A percentile compares a stretch with the other conserved stretches of the same genome.
These are phyloP conservation scores for Erynnis tages DNA, from an alignment of 2,888 invertebrate species.

Conservation along the genomic window DNA sequence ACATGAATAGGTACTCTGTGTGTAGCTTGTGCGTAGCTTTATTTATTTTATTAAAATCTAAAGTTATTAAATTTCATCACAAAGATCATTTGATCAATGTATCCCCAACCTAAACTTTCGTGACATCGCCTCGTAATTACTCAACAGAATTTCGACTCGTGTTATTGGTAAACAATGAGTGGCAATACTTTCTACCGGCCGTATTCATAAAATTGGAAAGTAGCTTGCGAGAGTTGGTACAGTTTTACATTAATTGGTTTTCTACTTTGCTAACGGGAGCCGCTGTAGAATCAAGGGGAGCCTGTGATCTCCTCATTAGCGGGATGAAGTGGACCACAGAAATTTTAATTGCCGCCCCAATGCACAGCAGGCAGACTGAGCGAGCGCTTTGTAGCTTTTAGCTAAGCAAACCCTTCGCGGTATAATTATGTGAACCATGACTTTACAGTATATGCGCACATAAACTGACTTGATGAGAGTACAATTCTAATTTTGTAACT, in stretches of 20 bases:
- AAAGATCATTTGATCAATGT: no score
- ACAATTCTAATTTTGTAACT: no score
- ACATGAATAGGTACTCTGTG: no score
- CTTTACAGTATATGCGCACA: no score
- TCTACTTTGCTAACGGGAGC: conserved; percentile 49
- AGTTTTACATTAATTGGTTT: conserved; percentile 63
- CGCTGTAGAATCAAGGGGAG: conserved; percentile 46
- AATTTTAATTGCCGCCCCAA: conserved; percentile 61
- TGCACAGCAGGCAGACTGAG: conserved; percentile 23
- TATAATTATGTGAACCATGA: background rate
- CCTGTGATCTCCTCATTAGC: conserved; percentile 53
- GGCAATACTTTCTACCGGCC: conserved; percentile 17
- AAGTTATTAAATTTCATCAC: no score
- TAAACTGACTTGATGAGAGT: no score
- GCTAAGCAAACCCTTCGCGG: conserved; percentile 6
- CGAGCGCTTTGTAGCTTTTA: conserved; percentile 10
- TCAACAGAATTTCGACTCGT: conserved; percentile 14
- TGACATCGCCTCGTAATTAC: background rate
- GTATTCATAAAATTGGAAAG: conserved; percentile 38
- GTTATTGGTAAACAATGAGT: conserved; percentile 47
- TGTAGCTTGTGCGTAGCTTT: no score
- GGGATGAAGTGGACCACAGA: conserved; percentile 57
- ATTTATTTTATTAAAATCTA: no score
- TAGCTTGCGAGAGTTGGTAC: conserved; percentile 42
- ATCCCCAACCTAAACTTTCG: background rate